A percentile compares a stretch with the other conserved stretches of the same genome.
phyloP scores from a whole-genome alignment of 2,113 vertebrate species.

The Eira barbara region DNA sequence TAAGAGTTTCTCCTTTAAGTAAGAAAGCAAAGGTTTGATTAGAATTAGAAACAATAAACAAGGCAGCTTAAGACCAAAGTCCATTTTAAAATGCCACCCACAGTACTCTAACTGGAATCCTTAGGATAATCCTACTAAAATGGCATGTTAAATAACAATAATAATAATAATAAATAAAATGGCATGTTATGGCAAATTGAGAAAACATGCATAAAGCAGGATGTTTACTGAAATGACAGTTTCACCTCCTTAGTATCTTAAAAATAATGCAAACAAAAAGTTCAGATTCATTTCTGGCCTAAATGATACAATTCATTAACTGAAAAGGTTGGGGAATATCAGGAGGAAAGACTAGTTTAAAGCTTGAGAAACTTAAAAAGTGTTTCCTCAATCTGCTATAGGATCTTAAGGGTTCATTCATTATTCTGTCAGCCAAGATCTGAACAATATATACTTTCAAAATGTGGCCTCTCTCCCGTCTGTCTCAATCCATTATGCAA shows the following conservation, averaged over 20 bases:
- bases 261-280: slow-evolving; percentile 8
- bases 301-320: neutral
- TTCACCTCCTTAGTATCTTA: neutral
- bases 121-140: slow-evolving; percentile 1
- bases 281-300: neutral
- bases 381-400: neutral
- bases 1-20: neutral
- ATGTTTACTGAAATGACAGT: neutral
- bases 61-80: neutral
- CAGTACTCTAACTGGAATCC: neutral
- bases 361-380: neutral
- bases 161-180: neutral
- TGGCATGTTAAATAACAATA: neutral
- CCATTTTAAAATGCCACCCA: neutral
- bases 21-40: neutral
- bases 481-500: neutral
- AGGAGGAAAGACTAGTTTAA: neutral
- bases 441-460: neutral
- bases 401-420: neutral
- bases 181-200: neutral
- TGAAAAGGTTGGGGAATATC: neutral
- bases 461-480: neutral
- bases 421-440: neutral
- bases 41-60: slow-evolving; percentile 19
- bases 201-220: neutral